phyloP scores from a whole-genome alignment of 2,888 invertebrate genomes.

The Drosophila sordidula region DNA sequence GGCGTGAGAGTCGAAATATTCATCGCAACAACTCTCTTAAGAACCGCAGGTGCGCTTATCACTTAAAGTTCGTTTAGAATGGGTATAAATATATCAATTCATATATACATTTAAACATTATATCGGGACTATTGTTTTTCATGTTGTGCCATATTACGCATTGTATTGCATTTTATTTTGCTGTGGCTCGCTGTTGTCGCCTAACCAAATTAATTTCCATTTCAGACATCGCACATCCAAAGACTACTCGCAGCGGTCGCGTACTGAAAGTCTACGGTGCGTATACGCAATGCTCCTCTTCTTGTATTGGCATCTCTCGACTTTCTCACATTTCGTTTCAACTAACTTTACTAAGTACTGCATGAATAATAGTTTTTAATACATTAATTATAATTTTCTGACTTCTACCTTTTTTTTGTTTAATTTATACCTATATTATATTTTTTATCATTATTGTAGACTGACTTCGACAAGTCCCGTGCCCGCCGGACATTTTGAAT shows the following conservation, averaged over 20 bases:
- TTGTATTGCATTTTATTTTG: conserved; percentile 11
- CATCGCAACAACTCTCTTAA: conserved; percentile 78
- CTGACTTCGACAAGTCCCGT: conserved; percentile 83
- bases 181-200: conserved; percentile 54
- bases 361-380: conserved; percentile 35
- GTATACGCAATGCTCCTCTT: conserved; percentile 59
- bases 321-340: conserved; percentile 12
- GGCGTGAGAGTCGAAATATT: conserved; percentile 86
- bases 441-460: conserved; percentile 71
- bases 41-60: conserved; percentile 81
- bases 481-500: conserved; percentile 81
- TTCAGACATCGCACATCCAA: conserved; percentile 90
- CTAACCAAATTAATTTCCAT: conserved; percentile 72
- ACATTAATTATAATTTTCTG: conserved; percentile 18
- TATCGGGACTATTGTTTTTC: conserved; percentile 23
- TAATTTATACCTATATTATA: conserved; percentile 34
- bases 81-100: conserved; percentile 8
- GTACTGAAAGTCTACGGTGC: conserved; percentile 93
- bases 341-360: conserved; percentile 37
- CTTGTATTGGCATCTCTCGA: conserved; percentile 30
- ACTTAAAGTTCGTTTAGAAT: conserved; percentile 8
- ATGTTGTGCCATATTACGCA: conserved; percentile 7
- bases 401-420: conserved; percentile 30
- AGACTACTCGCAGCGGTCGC: conserved; percentile 92
- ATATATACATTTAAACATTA: conserved; percentile 6